Evolutionary conservation across 2,888 invertebrate species (phyloP).

Genomic region (Drosophila nigricruria): DNA sequence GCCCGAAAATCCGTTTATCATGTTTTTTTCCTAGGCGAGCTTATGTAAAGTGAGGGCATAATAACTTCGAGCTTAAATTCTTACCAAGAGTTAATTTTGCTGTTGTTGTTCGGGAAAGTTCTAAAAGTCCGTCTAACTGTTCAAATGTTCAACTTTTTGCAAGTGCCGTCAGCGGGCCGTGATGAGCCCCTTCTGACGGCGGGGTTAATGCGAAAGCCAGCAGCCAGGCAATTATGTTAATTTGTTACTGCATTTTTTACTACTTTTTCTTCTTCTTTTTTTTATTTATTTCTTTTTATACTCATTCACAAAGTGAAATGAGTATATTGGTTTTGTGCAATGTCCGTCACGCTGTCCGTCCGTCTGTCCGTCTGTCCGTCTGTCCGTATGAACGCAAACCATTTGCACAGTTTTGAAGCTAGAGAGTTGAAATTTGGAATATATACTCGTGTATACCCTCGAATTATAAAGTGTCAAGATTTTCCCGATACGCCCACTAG

Average conservation of each 20-base stretch:
- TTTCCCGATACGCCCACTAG: no score
- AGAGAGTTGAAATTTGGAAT: no score
- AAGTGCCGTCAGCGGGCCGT: conserved; percentile 40
- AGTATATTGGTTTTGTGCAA: no score
- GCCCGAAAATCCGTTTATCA: not conserved
- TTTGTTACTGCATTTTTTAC: conserved; percentile 58
- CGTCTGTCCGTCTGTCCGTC: no score
- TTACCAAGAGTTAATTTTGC: not conserved
- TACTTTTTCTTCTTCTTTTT: conserved; percentile 17
- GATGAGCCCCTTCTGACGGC: conserved; percentile 23
- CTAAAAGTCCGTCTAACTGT: conserved; percentile 39
- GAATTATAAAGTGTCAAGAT: no score
- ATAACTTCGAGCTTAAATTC: conserved; percentile 27
- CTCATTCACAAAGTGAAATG: no score
- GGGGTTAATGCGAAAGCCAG: conserved; percentile 19
- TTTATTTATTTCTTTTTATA: conserved; percentile 22
- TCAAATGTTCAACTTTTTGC: conserved; percentile 37
- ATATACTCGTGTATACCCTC: no score
- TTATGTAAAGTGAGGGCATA: conserved; percentile 31
- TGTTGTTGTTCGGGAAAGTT: conserved; percentile 13
- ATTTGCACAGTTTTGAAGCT: no score
- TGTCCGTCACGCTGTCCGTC: no score
- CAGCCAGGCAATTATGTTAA: conserved; percentile 70
- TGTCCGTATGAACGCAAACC: no score
- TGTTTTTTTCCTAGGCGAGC: conserved; percentile 9